Evolutionary conservation across 2,113 vertebrate species (phyloP).

Genomic region (Leptobrachium ailaonicum): DNA sequence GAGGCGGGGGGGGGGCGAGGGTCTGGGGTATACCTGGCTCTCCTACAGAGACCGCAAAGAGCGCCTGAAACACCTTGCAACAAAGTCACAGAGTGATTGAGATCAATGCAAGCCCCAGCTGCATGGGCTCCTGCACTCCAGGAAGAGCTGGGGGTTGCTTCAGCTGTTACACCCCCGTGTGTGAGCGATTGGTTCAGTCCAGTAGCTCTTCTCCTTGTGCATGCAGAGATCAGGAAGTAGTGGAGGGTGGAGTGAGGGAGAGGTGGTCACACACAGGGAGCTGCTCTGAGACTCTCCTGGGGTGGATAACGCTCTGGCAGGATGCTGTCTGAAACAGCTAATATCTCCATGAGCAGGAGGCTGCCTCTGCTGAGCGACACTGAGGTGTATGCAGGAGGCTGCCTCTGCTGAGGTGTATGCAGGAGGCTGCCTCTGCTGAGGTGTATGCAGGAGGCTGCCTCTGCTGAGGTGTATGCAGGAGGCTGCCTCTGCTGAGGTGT

Average conservation of each 20-base stretch:
- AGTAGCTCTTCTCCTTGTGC: background rate
- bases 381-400: background rate
- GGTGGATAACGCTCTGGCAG: background rate
- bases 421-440: too few relatives aligned
- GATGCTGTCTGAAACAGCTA: background rate
- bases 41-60: background rate
- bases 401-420: background rate
- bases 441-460: too few relatives aligned
- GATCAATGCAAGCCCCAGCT: too few relatives aligned
- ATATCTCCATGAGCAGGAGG: background rate
- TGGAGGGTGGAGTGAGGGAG: conserved; percentile 11
- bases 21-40: background rate
- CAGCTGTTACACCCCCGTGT: background rate
- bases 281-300: background rate
- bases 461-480: too few relatives aligned
- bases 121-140: too few relatives aligned
- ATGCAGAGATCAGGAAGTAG: background rate
- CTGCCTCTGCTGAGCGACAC: conserved; percentile 1
- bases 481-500: too few relatives aligned
- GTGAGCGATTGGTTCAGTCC: conserved; percentile 16
- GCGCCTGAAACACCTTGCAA: too few relatives aligned
- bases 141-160: too few relatives aligned
- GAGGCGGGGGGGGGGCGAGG: background rate
- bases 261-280: background rate
- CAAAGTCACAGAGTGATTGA: too few relatives aligned